Conservation (phyloP, 1,140 invertebrate genomes). For the Drosophila neocordata region DNA sequence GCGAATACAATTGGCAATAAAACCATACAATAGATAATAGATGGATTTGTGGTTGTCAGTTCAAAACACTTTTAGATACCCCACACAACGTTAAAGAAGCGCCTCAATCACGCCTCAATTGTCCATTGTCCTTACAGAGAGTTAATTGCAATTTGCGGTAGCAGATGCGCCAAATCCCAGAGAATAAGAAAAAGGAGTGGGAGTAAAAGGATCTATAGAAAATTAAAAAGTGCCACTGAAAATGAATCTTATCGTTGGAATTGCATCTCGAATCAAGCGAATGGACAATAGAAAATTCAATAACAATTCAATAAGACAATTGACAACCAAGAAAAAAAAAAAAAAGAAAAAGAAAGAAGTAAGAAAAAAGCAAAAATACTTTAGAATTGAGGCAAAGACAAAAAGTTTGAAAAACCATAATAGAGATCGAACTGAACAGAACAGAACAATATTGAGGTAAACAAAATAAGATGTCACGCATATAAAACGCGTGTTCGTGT, state of each 20-base stretch:
- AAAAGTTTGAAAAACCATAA: conserved; percentile 37
- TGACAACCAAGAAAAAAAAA: conserved; percentile 62
- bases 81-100: conserved; percentile 45
- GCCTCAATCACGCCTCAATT: conserved; percentile 76
- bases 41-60: conserved; percentile 51
- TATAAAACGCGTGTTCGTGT: conserved; percentile 58
- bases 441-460: conserved; percentile 13
- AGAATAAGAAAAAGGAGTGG: not conserved
- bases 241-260: conserved; percentile 10
- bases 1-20: not conserved
- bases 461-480: conserved; percentile 71
- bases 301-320: conserved; percentile 64
- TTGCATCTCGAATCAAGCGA: conserved; percentile 53
- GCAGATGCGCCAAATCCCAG: conserved; percentile 40
- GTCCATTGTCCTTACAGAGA: conserved; percentile 26
- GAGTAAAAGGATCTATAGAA: conserved; percentile 16
- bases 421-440: conserved; percentile 31
- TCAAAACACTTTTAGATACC: conserved; percentile 35
- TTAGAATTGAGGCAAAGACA: not conserved
- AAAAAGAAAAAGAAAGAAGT: not conserved
- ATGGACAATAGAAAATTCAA: conserved; percentile 48
- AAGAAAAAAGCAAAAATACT: not conserved
- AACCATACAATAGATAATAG: not conserved
- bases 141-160: conserved; percentile 62
- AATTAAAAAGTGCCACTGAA: conserved; percentile 51